Evolutionary conservation across 2,797 vertebrate species (phyloP).

Genomic region (Esox masquinongy): DNA sequence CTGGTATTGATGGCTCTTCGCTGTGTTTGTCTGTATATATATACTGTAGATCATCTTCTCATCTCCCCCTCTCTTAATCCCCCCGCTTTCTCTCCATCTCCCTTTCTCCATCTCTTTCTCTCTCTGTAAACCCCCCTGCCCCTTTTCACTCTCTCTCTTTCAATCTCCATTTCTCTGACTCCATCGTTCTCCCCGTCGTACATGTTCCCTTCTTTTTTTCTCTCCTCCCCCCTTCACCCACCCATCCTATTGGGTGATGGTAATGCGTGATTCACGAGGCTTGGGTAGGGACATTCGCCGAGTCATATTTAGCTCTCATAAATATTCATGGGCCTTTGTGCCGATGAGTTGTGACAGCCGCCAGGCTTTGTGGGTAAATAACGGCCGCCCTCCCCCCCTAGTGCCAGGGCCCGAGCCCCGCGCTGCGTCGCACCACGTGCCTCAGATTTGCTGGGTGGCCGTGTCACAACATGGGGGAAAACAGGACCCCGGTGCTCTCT

Average conservation of each 20-base stretch:
- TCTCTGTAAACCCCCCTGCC: no score
- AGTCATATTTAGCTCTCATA: constrained; percentile 46
- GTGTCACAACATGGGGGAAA: constrained; percentile 55
- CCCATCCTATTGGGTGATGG: not conserved
- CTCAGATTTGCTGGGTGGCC: constrained; percentile 52
- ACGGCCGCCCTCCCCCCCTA: constrained; percentile 16
- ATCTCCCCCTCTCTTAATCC: no score
- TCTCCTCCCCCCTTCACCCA: constrained; percentile 8
- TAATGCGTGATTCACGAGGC: constrained; percentile 38
- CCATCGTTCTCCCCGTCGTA: not conserved
- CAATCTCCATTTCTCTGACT: not conserved
- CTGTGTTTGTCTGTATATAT: no score
- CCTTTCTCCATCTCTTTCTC: no score
- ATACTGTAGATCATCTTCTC: no score
- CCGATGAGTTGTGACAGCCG: constrained; percentile 57
- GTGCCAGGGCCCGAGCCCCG: constrained; percentile 49
- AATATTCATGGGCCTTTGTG: constrained; percentile 60
- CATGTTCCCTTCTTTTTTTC: constrained; percentile 16
- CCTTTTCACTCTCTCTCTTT: not conserved
- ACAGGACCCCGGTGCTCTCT: constrained; percentile 55
- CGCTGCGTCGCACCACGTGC: constrained; percentile 52
- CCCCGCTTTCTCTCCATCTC: not conserved
- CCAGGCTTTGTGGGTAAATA: constrained; percentile 57
- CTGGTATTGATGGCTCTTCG: no score
- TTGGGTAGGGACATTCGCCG: constrained; percentile 17